phyloP scores from a whole-genome alignment of 2,113 vertebrate species.

The Upupa epops region DNA sequence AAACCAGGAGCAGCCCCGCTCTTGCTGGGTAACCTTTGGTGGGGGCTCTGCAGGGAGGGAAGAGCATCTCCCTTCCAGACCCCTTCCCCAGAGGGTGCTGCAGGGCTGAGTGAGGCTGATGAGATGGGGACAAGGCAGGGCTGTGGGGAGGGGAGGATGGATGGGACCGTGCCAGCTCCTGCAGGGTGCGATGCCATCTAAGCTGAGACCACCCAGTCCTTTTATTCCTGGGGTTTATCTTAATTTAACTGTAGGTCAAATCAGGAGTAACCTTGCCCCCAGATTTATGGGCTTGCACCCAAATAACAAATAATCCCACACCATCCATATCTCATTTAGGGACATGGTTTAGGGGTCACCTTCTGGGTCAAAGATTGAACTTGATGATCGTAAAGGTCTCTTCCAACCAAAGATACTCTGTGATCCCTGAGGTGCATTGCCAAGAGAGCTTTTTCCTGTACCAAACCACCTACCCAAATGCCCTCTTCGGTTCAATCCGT shows the following conservation, averaged over 20 bases:
- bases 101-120: background rate
- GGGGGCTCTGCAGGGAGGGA: too few species aligned
- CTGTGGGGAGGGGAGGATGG: background rate
- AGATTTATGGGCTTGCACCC: background rate
- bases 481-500: background rate
- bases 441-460: background rate
- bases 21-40: background rate
- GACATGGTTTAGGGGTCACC: too few species aligned
- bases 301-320: fast-evolving
- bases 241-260: background rate
- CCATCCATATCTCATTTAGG: background rate
- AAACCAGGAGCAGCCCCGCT: background rate
- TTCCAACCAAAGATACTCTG: too few species aligned
- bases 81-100: background rate
- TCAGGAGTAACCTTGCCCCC: background rate
- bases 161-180: fast-evolving
- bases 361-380: too few species aligned
- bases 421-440: too few species aligned
- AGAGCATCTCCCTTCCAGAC: background rate
- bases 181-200: fast-evolving
- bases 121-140: background rate
- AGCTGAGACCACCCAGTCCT: background rate
- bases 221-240: background rate
- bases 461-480: background rate
- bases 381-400: too few species aligned